phyloP scores from a whole-genome alignment of 2,888 invertebrate genomes.

The Leistus spinibarbis region DNA sequence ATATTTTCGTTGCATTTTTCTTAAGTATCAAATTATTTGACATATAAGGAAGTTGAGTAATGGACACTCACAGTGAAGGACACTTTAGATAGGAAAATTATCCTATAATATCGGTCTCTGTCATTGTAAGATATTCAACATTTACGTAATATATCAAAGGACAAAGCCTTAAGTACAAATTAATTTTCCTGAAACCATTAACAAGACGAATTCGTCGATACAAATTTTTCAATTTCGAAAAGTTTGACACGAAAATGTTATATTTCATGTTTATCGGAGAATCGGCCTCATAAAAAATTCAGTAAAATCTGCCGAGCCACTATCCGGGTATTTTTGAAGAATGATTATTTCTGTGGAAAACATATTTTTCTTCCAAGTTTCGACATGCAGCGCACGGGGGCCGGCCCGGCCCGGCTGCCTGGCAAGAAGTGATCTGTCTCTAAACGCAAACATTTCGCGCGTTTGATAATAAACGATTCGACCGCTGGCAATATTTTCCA shows the following conservation, averaged over 20 bases:
- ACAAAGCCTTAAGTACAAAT: background rate
- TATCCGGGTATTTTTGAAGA: constrained; percentile 6
- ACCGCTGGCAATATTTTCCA: constrained; percentile 8
- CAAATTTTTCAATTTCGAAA: background rate
- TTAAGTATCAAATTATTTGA: too few relatives aligned
- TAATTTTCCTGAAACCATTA: background rate
- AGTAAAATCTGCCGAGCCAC: constrained; percentile 22
- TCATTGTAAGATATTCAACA: too few relatives aligned
- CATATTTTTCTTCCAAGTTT: constrained; percentile 21
- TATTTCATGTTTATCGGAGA: constrained; percentile 15
- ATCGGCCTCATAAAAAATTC: constrained; percentile 25
- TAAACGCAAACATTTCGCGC: constrained; percentile 26
- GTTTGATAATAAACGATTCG: constrained; percentile 32
- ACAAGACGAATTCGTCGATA: background rate
- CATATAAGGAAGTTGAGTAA: too few relatives aligned
- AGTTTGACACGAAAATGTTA: constrained; percentile 4
- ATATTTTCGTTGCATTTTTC: too few relatives aligned
- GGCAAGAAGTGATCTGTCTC: constrained; percentile 15
- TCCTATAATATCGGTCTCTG: too few relatives aligned
- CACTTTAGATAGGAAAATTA: too few relatives aligned
- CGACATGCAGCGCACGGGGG: background rate
- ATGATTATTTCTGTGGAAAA: constrained; percentile 33
- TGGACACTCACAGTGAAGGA: too few relatives aligned
- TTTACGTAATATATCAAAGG: too few relatives aligned
- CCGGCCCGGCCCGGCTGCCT: background rate